Evolutionary conservation across 2,797 vertebrate genomes (phyloP).

Genomic region (Arrhamphus sclerolepis): DNA sequence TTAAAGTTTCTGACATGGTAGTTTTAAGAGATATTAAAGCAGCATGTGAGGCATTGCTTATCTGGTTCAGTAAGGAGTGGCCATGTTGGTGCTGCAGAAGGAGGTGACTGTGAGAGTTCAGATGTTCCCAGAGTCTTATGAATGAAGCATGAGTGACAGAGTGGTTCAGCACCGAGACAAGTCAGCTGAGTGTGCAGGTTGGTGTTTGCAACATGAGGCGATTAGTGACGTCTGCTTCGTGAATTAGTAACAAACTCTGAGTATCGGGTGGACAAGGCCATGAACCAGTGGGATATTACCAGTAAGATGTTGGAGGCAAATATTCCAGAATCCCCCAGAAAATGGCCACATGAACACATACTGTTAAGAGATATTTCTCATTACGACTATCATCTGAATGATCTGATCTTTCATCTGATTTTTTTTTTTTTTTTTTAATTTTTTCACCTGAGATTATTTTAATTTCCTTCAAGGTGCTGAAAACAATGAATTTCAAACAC

Average conservation of each 20-base stretch:
- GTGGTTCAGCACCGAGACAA: slow-evolving; percentile 48
- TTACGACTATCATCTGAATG: background rate
- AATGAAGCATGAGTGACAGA: slow-evolving; percentile 72
- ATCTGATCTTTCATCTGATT: too few species aligned
- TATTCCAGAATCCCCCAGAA: slow-evolving; percentile 21
- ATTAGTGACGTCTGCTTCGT: slow-evolving; percentile 65
- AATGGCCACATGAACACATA: background rate
- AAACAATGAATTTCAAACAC: background rate
- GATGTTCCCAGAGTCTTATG: slow-evolving; percentile 52
- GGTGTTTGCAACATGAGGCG: slow-evolving; percentile 71
- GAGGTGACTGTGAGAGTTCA: slow-evolving; percentile 52
- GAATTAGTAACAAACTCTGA: slow-evolving; percentile 73
- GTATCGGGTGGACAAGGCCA: slow-evolving; percentile 64
- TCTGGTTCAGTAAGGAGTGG: background rate
- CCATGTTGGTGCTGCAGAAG: background rate
- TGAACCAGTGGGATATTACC: slow-evolving; percentile 27
- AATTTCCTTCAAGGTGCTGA: slow-evolving; percentile 2
- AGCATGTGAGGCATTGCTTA: slow-evolving; percentile 7
- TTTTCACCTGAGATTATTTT: background rate
- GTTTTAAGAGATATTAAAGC: background rate
- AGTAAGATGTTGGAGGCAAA: slow-evolving; percentile 9
- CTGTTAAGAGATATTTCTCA: background rate
- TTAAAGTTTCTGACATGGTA: slow-evolving; percentile 35
- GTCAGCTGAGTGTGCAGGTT: slow-evolving; percentile 32
- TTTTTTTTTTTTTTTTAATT: too few species aligned